These are phyloP conservation scores for Borostomias antarcticus DNA, from an alignment of 2,797 vertebrate species.

Conservation along the genomic window DNA sequence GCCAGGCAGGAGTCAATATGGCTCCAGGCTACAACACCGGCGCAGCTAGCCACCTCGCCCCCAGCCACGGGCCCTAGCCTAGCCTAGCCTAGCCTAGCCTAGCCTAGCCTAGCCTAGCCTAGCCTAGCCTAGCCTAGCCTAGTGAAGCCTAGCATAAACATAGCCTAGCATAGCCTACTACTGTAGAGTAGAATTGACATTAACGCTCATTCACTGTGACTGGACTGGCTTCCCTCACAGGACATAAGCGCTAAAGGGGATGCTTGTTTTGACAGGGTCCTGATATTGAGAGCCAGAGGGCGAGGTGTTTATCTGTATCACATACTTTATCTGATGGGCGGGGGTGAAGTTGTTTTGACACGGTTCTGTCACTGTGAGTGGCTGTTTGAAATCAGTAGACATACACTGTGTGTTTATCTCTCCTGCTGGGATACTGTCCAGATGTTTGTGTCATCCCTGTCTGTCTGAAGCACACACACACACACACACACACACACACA, in stretches of 20 bases:
- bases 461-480: neutral
- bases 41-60: constrained; percentile 27
- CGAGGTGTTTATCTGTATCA: constrained; percentile 19
- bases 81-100: neutral
- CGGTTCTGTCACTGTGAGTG: constrained; percentile 13
- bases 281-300: neutral
- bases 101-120: neutral
- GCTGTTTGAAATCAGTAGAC: neutral
- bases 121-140: neutral
- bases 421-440: constrained; percentile 3
- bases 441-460: neutral
- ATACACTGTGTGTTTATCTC: neutral
- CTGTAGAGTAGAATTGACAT: neutral
- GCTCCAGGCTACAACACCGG: constrained; percentile 66
- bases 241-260: constrained; percentile 33
- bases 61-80: neutral
- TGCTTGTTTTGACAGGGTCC: constrained; percentile 29
- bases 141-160: neutral
- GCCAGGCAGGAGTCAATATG: constrained; percentile 68
- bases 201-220: constrained; percentile 42
- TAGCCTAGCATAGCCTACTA: constrained; percentile 3
- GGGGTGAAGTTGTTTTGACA: constrained; percentile 25
- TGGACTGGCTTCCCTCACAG: constrained; percentile 17
- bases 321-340: constrained; percentile 17
- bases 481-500: neutral